A percentile compares a stretch with the other conserved stretches of the same genome.
Evolutionary conservation across 2,797 vertebrate species (phyloP).

Genomic region (Thaleichthys pacificus): DNA sequence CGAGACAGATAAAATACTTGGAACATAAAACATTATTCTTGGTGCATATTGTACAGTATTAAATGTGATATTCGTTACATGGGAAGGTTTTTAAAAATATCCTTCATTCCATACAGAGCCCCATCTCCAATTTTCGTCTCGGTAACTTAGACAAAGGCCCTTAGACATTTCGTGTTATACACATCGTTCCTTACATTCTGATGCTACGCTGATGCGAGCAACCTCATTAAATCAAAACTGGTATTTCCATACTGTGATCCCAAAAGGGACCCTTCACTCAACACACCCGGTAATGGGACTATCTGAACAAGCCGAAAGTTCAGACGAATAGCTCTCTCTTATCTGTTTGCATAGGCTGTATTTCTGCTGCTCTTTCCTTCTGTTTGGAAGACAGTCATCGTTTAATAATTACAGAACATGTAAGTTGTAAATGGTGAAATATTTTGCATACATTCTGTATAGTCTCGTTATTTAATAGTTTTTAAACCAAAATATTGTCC

Average conservation of each 20-base stretch:
- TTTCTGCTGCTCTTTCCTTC: conserved; percentile 69
- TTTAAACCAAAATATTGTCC: conserved; percentile 60
- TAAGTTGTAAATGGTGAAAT: conserved; percentile 74
- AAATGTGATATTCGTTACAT: conserved; percentile 88
- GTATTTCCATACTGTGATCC: conserved; percentile 90
- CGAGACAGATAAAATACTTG: conserved; percentile 96
- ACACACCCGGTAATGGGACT: conserved; percentile 84
- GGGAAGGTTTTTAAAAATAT: conserved; percentile 80
- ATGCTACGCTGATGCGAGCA: conserved; percentile 87
- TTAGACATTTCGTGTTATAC: conserved; percentile 24
- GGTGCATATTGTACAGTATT: conserved; percentile 90
- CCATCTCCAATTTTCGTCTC: conserved; percentile 86
- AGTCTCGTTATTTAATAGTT: conserved; percentile 64
- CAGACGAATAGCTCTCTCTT: conserved; percentile 82
- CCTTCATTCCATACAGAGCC: conserved; percentile 79
- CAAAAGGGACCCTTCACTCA: conserved; percentile 87
- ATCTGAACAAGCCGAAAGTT: conserved; percentile 87
- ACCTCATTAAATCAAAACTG: conserved; percentile 93
- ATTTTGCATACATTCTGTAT: conserved; percentile 65
- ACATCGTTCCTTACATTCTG: conserved; percentile 78
- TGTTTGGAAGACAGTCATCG: conserved; percentile 67
- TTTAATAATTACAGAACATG: conserved; percentile 71
- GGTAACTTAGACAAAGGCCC: conserved; percentile 80
- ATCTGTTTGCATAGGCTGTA: conserved; percentile 72
- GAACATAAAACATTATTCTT: conserved; percentile 96